These are phyloP conservation scores for Sesamia inferens DNA, from an alignment of 2,888 invertebrate species.

Conservation along the genomic window DNA sequence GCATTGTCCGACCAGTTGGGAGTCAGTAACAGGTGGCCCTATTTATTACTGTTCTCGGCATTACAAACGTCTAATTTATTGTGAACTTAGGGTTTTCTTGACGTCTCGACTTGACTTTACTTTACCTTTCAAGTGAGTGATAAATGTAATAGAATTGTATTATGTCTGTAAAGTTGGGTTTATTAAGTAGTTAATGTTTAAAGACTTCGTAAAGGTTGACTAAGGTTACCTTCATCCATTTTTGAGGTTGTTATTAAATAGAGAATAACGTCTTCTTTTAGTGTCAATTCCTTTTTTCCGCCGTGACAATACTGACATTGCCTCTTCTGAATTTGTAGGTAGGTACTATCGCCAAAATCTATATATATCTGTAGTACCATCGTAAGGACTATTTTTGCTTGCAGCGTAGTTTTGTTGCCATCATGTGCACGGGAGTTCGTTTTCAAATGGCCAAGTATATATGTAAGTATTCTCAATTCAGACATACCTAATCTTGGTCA, in stretches of 20 bases:
- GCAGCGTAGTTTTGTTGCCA: too few relatives aligned
- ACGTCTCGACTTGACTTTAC: constrained; percentile 30
- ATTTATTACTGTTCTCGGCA: constrained; percentile 38
- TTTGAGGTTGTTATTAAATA: constrained; percentile 24
- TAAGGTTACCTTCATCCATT: not conserved
- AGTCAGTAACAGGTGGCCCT: constrained; percentile 53
- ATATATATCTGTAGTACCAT: too few relatives aligned
- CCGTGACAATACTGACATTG: too few relatives aligned
- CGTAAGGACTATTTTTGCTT: too few relatives aligned
- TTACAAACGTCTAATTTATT: constrained; percentile 45
- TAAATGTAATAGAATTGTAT: constrained; percentile 9
- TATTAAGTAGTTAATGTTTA: constrained; percentile 1
- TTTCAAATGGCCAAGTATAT: too few relatives aligned
- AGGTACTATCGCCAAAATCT: too few relatives aligned
- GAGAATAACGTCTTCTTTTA: not conserved
- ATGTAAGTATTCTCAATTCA: too few relatives aligned
- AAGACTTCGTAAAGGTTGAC: constrained; percentile 19
- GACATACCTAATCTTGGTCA: too few relatives aligned
- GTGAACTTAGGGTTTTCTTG: constrained; percentile 25
- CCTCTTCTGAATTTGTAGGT: not conserved
- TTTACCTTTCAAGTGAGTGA: constrained; percentile 29
- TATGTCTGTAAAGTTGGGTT: not conserved
- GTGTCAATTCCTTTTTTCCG: not conserved
- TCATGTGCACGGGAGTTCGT: too few relatives aligned
- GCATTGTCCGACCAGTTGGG: constrained; percentile 11